Percentiles rank a stretch among this genome's conserved stretches.
Conservation (phyloP, 1,140 invertebrate species). For the Macrosteles quadrilineatus region DNA sequence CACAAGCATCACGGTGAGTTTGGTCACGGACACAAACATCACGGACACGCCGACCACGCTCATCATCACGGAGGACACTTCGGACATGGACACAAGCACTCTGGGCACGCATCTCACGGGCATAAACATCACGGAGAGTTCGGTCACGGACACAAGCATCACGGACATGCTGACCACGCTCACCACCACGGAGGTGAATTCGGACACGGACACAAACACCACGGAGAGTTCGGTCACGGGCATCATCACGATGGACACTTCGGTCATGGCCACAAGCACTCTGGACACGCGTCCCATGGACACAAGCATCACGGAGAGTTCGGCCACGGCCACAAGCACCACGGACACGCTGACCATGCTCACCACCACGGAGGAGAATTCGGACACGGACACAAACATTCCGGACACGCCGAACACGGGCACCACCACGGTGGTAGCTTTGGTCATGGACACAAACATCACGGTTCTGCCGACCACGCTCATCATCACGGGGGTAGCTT, state of each 20-base stretch:
- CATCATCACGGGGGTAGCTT: slow-evolving; percentile 20
- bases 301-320: slow-evolving; percentile 18
- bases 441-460: slow-evolving; percentile 24
- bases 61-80: slow-evolving; percentile 4
- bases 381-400: slow-evolving; percentile 24
- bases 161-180: background rate
- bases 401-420: background rate
- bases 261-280: slow-evolving; percentile 22
- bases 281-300: background rate
- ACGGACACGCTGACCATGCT: slow-evolving; percentile 6
- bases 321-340: slow-evolving; percentile 24
- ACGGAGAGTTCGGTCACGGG: background rate
- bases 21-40: slow-evolving; percentile 20
- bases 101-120: background rate
- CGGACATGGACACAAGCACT: slow-evolving; percentile 9
- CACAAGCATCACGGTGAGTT: slow-evolving; percentile 19
- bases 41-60: background rate
- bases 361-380: slow-evolving; percentile 27
- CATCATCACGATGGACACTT: slow-evolving; percentile 23
- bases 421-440: slow-evolving; percentile 24
- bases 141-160: slow-evolving; percentile 5
- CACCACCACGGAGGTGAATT: background rate
- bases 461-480: background rate
- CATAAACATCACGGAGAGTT: background rate
- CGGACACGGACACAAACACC: slow-evolving; percentile 6